Evolutionary conservation across 92 coral and sea anemone species (phyloP).

Genomic region (Montipora capitata): DNA sequence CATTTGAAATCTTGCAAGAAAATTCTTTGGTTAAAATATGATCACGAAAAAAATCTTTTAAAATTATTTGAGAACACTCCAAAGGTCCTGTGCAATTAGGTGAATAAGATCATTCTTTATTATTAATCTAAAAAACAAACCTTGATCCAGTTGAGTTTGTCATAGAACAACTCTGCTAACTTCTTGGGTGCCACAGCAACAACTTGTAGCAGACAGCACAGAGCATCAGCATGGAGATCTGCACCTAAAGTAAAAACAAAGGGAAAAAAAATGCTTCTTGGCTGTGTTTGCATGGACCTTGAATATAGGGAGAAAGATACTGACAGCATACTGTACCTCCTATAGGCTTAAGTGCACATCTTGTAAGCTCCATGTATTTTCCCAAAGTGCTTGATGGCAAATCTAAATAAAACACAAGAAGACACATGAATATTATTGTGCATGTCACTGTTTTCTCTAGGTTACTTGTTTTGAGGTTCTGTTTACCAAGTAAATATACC

Average conservation of each 20-base stretch:
- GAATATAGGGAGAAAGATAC: background rate
- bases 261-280: background rate
- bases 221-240: slow-evolving; percentile 94
- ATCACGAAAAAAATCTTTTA: too few species aligned
- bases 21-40: too few species aligned
- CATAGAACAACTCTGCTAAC: slow-evolving; percentile 78
- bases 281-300: background rate
- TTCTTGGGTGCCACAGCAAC: slow-evolving; percentile 86
- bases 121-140: slow-evolving; percentile 8
- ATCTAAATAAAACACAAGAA: slow-evolving; percentile 35
- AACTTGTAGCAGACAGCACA: slow-evolving; percentile 86
- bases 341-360: slow-evolving; percentile 86
- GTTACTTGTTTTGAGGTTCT: background rate
- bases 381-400: slow-evolving; percentile 74
- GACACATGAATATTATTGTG: background rate
- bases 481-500: too few species aligned
- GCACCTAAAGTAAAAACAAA: slow-evolving; percentile 65
- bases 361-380: slow-evolving; percentile 82
- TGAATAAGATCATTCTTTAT: too few species aligned
- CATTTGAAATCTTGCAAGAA: too few species aligned
- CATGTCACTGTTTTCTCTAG: background rate
- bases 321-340: slow-evolving; percentile 70
- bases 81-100: too few species aligned
- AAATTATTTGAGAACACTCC: too few species aligned
- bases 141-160: slow-evolving; percentile 91